A percentile compares a stretch with the other conserved stretches of the same genome.
Conservation (phyloP, 2,888 invertebrate species). For the Panzeria rudis region DNA sequence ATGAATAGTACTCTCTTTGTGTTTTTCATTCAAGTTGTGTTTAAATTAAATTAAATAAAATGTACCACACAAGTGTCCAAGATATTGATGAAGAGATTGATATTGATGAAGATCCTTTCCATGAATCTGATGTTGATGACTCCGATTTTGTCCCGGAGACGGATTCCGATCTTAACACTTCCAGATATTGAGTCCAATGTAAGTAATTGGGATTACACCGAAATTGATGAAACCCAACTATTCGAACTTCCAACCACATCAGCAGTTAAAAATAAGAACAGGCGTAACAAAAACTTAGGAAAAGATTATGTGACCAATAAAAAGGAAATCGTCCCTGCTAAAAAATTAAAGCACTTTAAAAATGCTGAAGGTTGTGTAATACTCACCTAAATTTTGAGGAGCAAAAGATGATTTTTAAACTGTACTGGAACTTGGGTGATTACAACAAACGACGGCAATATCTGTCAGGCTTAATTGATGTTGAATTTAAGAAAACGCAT, state of each 20-base stretch:
- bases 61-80: too few relatives aligned
- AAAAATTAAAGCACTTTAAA: too few relatives aligned
- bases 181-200: too few relatives aligned
- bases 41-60: too few relatives aligned
- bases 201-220: too few relatives aligned
- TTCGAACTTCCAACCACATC: conserved; percentile 32
- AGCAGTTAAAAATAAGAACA: conserved; percentile 29
- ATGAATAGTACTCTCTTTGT: too few relatives aligned
- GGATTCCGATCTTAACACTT: too few relatives aligned
- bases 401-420: conserved; percentile 24
- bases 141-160: too few relatives aligned
- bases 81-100: too few relatives aligned
- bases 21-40: too few relatives aligned
- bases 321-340: conserved; percentile 10
- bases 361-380: conserved; percentile 31
- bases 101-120: too few relatives aligned
- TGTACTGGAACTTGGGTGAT: conserved; percentile 35
- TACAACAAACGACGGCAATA: conserved; percentile 31
- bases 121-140: too few relatives aligned
- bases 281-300: conserved; percentile 35
- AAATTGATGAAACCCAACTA: conserved; percentile 40
- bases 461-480: conserved; percentile 31
- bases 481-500: conserved; percentile 1
- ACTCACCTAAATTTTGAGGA: conserved; percentile 15
- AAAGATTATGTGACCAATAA: conserved; percentile 32